Percentiles rank a stretch among this genome's conserved stretches.
Evolutionary conservation across 2,888 invertebrate species (phyloP).

Genomic region (Sialis fuliginosa): DNA sequence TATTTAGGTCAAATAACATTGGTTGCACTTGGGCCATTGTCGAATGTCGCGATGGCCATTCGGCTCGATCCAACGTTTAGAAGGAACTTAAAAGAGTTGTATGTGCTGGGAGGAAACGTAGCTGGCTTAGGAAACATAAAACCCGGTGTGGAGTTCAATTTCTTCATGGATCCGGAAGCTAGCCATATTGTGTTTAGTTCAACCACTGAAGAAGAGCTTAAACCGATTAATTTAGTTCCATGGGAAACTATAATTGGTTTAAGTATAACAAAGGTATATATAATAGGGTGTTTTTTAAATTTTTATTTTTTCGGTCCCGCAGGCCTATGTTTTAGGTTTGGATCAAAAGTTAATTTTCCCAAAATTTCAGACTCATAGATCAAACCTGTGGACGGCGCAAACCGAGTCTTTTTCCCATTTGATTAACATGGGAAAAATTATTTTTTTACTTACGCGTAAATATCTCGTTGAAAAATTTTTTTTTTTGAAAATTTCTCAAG

Average conservation of each 20-base stretch:
- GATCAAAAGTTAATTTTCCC: too few relatives aligned
- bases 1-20: conserved; percentile 22
- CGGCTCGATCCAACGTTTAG: conserved; percentile 21
- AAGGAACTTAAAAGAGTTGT: conserved; percentile 16
- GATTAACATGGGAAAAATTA: too few relatives aligned
- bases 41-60: conserved; percentile 34
- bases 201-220: conserved; percentile 10
- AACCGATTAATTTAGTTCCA: conserved; percentile 26
- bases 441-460: too few relatives aligned
- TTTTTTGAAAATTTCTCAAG: too few relatives aligned
- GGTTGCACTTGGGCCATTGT: conserved; percentile 30
- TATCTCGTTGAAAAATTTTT: too few relatives aligned
- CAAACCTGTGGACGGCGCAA: too few relatives aligned
- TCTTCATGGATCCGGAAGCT: conserved; percentile 37
- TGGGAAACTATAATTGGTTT: conserved; percentile 25
- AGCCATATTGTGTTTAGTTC: conserved; percentile 31
- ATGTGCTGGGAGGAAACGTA: conserved; percentile 21
- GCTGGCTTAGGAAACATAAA: conserved; percentile 19
- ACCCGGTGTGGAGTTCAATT: conserved; percentile 37
- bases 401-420: too few relatives aligned
- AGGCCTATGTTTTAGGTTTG: too few relatives aligned
- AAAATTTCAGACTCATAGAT: too few relatives aligned
- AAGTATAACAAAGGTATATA: too few relatives aligned
- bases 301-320: too few relatives aligned
- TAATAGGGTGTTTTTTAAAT: too few relatives aligned